Base-by-base conservation (phyloP, 2,888 invertebrate genomes). In the Chrysodeixis includens region DNA sequence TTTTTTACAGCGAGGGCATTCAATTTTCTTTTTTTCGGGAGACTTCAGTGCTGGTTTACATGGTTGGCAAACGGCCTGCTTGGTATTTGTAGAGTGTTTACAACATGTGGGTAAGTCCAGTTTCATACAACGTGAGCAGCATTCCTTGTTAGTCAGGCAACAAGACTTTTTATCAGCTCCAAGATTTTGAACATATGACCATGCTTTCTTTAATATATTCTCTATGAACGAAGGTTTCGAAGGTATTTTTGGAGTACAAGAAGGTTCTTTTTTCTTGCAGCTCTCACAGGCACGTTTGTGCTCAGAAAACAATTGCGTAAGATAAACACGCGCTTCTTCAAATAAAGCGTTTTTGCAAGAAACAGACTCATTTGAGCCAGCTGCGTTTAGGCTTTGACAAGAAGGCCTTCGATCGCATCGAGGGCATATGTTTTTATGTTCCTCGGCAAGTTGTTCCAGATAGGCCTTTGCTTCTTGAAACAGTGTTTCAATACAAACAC, bases 121-220 rank as follows among this genome's bases (percentile, higher is more conserved):
- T 52, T 52, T 22, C 14, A 9, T 52, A 26, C 22, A 52, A 26
- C 26, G 52, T 26, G 20, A 12, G 20, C 22, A 26, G n/a, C 58
- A 7, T 46, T 4, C 14, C 0, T 35, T 61, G 16, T 51, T 16
- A 40, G 40, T n/a, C 6, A n/a, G 0, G 40, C 40, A 40, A n/a
- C 40, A 40, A 40, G n/a, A 40, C n/a, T 6, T 40, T n/a, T n/a
- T 40, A 8, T 49, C 32, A n/a, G 35, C 26, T n/a, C n/a, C 7
- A 0, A 59, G 2, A 14, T 9, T 53, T 49, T 56, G 57, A 10
- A 66, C n/a, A 52, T 62, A 74, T n/a, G 3, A 51, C 75, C 75
- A 71, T 14, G 57, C 75, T 52, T 60, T 53, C 40, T 74, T 56
- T 30, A 74, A 12, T 9, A 74, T n/a, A 40, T n/a, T 32, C 52